These are phyloP conservation scores for Pelobates cultripes DNA, from an alignment of 2,797 vertebrate genomes.

Conservation along the genomic window DNA sequence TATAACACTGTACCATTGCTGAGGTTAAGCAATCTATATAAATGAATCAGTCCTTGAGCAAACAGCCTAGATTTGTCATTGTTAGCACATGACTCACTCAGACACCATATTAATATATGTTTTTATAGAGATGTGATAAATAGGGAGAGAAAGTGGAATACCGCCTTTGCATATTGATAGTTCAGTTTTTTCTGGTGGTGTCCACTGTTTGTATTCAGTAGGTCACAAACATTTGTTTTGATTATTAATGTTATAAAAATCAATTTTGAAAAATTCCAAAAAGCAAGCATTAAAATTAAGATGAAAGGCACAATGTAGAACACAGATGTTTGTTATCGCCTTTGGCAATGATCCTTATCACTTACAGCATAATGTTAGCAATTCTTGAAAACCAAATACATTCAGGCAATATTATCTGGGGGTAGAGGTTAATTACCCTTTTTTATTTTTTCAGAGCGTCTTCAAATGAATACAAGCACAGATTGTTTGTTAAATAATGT, in stretches of 20 bases:
- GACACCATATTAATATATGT: conserved; percentile 35
- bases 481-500: conserved; percentile 32
- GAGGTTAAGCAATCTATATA: conserved; percentile 21
- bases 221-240: conserved; percentile 21
- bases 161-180: conserved; percentile 15
- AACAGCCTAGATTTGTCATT: conserved; percentile 39
- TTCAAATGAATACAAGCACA: conserved; percentile 25
- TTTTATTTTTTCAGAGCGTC: conserved; percentile 21
- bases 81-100: conserved; percentile 38
- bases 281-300: not conserved
- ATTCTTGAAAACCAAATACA: conserved; percentile 13
- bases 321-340: conserved; percentile 1
- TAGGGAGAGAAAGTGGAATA: conserved; percentile 15
- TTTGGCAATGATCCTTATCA: not conserved
- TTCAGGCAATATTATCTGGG: conserved; percentile 26
- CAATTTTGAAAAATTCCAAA: not conserved
- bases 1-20: conserved; percentile 1
- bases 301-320: not conserved
- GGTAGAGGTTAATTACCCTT: conserved; percentile 37
- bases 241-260: not conserved
- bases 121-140: conserved; percentile 37
- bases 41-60: conserved; percentile 44
- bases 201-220: conserved; percentile 1
- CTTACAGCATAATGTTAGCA: not conserved
- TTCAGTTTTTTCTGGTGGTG: conserved; percentile 4